Evolutionary conservation across 2,888 invertebrate species (phyloP), one percentile per base, ranked within the genome.

Genomic region (Prionchulus punctatus): DNA sequence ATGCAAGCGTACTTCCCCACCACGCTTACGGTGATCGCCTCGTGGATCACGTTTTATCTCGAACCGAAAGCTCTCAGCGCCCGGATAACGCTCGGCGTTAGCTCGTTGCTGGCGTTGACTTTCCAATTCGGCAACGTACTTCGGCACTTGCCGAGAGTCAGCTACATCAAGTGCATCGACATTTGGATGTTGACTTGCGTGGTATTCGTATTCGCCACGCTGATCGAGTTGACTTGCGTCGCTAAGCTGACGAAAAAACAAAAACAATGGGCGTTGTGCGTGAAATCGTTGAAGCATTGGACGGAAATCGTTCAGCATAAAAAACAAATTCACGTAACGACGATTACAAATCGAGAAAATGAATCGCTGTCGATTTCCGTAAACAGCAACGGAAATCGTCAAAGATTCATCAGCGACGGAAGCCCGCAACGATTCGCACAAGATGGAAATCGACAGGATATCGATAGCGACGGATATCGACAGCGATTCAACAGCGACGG

Each of bases 1-100:
- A 67, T 70, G 60, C 59, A 59, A 43, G 49, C 50, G 3, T 69
- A 69, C 53, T 69, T 69, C 55, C 69, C 69, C 18, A 69, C 69
- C 3, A 62, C 64, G 2, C 60, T 68, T 61, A 63, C 63, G 4
- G 64, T 64, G 49, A 69, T 69, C 60, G 61, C 61, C 12, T 66
- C 66, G 15, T 70, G 70, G 70, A 68, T 70, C 25, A 68, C 69
- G 45, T 70, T 70, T 60, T 69, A 67, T 58, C 67, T 70, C 60
- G 70, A 70, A 56, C 66, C 69, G 1, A 62, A 69, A 30, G 63
- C 64, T 45, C 69, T 69, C 4, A 68, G 67, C 7, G 69, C 69
- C 21, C 61, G 67, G 64, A 68, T 69, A 53, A 69, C 68, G 15
- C 62, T 69, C n/a, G 67, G 69, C 27, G 68, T 69, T 3, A 67